phyloP scores from a whole-genome alignment of 2,113 vertebrate genomes.

The Aix galericulata region DNA sequence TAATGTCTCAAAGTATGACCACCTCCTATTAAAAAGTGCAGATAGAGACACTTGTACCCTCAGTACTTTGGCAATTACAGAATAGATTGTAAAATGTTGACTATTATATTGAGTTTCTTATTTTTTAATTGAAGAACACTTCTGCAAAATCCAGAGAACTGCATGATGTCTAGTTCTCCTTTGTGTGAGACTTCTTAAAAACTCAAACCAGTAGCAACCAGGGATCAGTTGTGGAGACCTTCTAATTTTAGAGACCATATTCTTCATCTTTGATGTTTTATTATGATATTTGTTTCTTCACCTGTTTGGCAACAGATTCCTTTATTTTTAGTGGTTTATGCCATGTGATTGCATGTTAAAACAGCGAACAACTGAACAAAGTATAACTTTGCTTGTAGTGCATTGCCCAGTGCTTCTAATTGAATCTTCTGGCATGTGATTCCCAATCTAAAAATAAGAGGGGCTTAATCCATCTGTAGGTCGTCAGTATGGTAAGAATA shows the following conservation, averaged over 20 bases:
- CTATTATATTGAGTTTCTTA: not conserved
- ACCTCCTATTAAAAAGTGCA: not conserved
- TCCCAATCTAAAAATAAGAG: not conserved
- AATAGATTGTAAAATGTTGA: not conserved
- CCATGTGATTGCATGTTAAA: not conserved
- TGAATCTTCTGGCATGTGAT: not conserved
- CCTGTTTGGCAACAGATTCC: not conserved
- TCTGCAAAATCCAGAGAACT: not conserved
- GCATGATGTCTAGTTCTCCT: not conserved
- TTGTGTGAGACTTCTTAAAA: not conserved
- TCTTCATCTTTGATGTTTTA: not conserved
- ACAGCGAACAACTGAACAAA: not conserved
- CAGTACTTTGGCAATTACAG: not conserved
- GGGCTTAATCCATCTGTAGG: not conserved
- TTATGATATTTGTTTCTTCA: not conserved
- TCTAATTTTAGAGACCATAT: not conserved
- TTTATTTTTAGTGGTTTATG: not conserved
- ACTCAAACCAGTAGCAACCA: not conserved
- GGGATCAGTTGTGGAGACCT: accelerated
- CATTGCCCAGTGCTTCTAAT: accelerated
- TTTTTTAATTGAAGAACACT: not conserved
- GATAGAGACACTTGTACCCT: accelerated
- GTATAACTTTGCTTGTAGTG: accelerated
- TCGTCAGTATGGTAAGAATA: not conserved
- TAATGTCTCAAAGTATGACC: not conserved